Evolutionary conservation across 2,888 invertebrate species (phyloP).

Genomic region (Trissolcus japonicus): DNA sequence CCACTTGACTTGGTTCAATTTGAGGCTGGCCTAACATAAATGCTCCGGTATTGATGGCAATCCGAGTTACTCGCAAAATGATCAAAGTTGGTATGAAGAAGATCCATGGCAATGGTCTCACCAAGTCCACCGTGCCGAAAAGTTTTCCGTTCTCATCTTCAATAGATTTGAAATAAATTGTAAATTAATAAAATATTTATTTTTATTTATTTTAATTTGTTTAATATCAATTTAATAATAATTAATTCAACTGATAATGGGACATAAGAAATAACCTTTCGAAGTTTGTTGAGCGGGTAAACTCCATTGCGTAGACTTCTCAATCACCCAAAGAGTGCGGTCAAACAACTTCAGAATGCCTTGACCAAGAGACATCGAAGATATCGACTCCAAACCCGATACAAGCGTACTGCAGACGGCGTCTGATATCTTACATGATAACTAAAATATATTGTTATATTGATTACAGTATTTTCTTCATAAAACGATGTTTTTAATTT

Average conservation of each 20-base stretch:
- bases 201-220: no score
- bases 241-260: no score
- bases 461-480: no score
- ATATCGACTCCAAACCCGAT: conserved; percentile 59
- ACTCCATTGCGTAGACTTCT: conserved; percentile 80
- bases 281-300: conserved; percentile 73
- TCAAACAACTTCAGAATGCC: conserved; percentile 76
- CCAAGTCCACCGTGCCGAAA: conserved; percentile 76
- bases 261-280: conserved; percentile 39
- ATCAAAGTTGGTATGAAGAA: conserved; percentile 78
- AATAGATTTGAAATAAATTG: no score
- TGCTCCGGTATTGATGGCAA: conserved; percentile 77
- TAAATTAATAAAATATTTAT: no score
- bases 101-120: conserved; percentile 80
- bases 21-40: conserved; percentile 77
- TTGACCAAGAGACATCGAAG: conserved; percentile 75
- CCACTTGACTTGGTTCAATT: conserved; percentile 78
- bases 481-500: not conserved
- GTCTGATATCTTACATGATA: conserved; percentile 42
- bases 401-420: conserved; percentile 37
- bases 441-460: conserved; percentile 33
- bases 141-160: conserved; percentile 77
- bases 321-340: conserved; percentile 78
- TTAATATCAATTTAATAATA: no score
- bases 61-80: conserved; percentile 76